A percentile compares a stretch with the other conserved stretches of the same genome.
Conservation (phyloP, 2,113 vertebrate species). For the Hyla sarda region DNA sequence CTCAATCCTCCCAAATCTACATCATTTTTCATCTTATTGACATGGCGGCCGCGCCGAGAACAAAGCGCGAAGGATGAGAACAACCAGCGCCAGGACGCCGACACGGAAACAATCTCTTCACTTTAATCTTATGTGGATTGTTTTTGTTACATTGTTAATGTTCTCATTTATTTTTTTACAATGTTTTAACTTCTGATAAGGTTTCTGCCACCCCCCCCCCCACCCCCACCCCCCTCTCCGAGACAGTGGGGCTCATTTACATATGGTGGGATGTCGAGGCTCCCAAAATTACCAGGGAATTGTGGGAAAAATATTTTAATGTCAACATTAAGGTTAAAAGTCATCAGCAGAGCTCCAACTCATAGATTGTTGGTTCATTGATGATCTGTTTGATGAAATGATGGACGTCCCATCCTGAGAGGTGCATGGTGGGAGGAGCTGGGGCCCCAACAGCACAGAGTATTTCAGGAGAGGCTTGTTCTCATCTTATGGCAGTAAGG, state of each 20-base stretch:
- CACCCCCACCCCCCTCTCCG: too few relatives aligned
- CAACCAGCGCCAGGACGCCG: conserved; percentile 55
- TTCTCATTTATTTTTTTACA: too few relatives aligned
- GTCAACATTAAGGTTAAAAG: background rate
- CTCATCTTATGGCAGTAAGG: background rate
- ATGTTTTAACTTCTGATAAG: background rate
- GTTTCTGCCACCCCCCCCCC: background rate
- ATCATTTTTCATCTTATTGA: conserved; percentile 87
- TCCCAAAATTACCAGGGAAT: background rate
- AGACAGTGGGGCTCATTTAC: background rate
- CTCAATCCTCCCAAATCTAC: conserved; percentile 77
- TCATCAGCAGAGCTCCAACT: background rate
- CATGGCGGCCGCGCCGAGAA: conserved; percentile 75
- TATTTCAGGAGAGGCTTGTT: background rate
- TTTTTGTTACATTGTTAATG: too few relatives aligned
- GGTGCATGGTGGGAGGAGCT: background rate
- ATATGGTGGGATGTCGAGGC: background rate
- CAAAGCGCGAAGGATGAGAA: conserved; percentile 76
- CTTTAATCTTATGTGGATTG: background rate
- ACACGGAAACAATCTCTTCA: background rate
- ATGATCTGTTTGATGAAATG: too few relatives aligned
- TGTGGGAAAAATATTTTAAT: background rate
- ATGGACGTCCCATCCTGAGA: too few relatives aligned
- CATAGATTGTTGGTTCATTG: too few relatives aligned
- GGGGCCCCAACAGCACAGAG: background rate